A percentile compares a stretch with the other conserved stretches of the same genome.
Conservation (phyloP, 1,140 invertebrate genomes). For the Aphelinus atriplicis region DNA sequence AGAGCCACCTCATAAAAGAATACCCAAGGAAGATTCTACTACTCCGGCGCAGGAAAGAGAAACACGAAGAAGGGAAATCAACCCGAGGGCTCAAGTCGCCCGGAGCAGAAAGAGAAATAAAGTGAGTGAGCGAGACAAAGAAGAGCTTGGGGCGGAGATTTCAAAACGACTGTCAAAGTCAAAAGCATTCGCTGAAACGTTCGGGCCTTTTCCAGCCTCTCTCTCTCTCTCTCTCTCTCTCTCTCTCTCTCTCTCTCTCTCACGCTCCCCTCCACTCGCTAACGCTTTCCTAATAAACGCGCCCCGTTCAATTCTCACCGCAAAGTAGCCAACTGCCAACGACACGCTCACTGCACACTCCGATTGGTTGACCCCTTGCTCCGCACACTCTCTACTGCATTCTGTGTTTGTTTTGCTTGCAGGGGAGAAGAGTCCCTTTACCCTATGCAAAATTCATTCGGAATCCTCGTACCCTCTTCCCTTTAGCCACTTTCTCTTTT, state of each 20-base stretch:
- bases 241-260: background rate
- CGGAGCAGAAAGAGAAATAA: conserved; percentile 41
- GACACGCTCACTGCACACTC: conserved; percentile 53
- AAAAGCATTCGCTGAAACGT: conserved; percentile 29
- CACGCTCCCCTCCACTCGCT: background rate
- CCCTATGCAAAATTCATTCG: conserved; percentile 54
- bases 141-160: background rate
- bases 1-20: background rate
- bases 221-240: background rate
- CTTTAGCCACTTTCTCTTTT: too few relatives aligned
- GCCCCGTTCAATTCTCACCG: conserved; percentile 50
- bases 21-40: too few relatives aligned
- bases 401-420: background rate
- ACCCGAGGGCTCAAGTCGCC: conserved; percentile 2
- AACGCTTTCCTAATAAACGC: conserved; percentile 48
- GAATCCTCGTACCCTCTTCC: conserved; percentile 29
- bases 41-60: background rate
- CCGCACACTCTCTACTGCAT: background rate
- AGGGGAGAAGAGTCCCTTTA: conserved; percentile 44
- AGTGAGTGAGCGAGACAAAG: background rate
- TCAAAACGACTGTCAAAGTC: conserved; percentile 29
- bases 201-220: background rate
- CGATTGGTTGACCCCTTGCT: conserved; percentile 44
- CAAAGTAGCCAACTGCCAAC: conserved; percentile 56
- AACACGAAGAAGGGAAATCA: background rate